Base-by-base conservation (phyloP, 2,113 vertebrate genomes). In the Maccullochella peelii region DNA sequence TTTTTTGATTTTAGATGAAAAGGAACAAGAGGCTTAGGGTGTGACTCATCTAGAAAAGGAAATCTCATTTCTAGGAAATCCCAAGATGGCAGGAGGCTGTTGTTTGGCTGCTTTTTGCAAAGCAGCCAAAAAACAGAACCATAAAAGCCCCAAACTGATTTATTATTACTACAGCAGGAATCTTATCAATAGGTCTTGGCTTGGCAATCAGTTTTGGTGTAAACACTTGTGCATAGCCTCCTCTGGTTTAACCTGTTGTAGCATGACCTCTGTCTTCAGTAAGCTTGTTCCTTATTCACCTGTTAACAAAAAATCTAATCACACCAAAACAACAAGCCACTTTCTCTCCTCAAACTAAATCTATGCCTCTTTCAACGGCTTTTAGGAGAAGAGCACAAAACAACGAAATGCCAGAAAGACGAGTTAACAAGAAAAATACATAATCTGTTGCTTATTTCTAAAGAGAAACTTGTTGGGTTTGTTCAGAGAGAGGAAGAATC, bases 391-490 rank as follows among this genome's bases (percentile, higher is more conserved):
- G 14, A 42, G 23, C 52, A 49, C n/a, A 74, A 52, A 36, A 27
- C 42, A 47, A 23, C 1, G 58, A 12, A 52, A 74, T 20, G 8
- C 38, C n/a, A 40, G 14, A 20, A 6, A 59, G 65, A 69, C 59
- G 62, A 44, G 38, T 66, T 68, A 16, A n/a, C 6, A 67, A 40
- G 14, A 50, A 71, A 76, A 69, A 78, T 14, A 73, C n/a, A 11
- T 38, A 18, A 49, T 23, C 72, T 67, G 44, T n/a, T 38, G 52
- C 44, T 71, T 54, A 36, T 78, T 76, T 73, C 16, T 6, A 72
- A 58, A 1, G 15, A 80, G 15, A 73, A 92, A 89, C 88, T 77
- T 44, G 84, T 73, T 57, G 9, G 82, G 88, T 87, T 66, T 27
- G 84, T 91, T 90, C 67, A 70, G 44, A 78, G 38, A 47, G 3